Percentiles rank a stretch among this genome's conserved stretches.
phyloP scores from a whole-genome alignment of 2,888 invertebrate genomes.

The Geophilus truncorum region DNA sequence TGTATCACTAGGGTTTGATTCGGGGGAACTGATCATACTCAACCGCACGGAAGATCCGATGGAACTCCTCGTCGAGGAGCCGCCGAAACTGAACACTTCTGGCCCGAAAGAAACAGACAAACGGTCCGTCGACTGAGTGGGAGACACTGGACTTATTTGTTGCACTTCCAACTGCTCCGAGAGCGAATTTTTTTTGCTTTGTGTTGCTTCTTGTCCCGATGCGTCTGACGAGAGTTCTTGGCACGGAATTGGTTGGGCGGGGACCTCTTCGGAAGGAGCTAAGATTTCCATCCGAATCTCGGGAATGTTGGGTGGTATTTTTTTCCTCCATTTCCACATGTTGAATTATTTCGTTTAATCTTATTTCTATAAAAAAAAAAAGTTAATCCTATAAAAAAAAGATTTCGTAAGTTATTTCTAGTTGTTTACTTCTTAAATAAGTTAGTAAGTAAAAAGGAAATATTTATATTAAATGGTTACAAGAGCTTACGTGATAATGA shows the following conservation, averaged over 20 bases:
- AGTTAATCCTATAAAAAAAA: no score
- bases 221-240: not conserved
- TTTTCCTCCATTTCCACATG: constrained; percentile 23
- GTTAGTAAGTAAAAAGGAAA: not conserved
- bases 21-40: constrained; percentile 8
- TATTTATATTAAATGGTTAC: not conserved
- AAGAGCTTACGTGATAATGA: constrained; percentile 3
- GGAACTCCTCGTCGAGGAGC: not conserved
- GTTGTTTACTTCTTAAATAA: not conserved
- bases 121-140: constrained; percentile 65
- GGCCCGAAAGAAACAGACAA: constrained; percentile 68
- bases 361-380: not conserved
- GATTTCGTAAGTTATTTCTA: not conserved
- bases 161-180: not conserved
- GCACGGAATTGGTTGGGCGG: constrained; percentile 5
- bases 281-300: constrained; percentile 28
- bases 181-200: constrained; percentile 10
- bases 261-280: constrained; percentile 19
- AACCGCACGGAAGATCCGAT: not conserved
- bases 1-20: not conserved
- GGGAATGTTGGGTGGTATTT: constrained; percentile 1
- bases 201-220: not conserved
- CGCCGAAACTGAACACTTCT: constrained; percentile 46
- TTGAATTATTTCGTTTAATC: not conserved
- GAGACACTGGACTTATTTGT: constrained; percentile 51